Evolutionary conservation across 2,797 vertebrate species (phyloP).

Genomic region (Hafferia zeledoni): DNA sequence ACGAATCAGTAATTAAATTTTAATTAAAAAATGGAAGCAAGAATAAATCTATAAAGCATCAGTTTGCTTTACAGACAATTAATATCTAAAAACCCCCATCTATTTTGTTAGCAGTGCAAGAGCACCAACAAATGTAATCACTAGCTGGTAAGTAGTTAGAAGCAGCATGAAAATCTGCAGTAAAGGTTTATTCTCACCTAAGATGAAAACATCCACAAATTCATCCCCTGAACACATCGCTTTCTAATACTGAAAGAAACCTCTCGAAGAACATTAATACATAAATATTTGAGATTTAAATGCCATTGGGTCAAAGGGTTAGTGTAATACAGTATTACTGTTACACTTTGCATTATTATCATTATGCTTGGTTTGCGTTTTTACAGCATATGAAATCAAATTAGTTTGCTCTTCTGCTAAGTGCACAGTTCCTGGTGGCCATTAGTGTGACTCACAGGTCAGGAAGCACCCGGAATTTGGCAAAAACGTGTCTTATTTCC

Average conservation of each 20-base stretch:
- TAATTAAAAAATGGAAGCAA: conserved; percentile 43
- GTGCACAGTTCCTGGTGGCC: not conserved
- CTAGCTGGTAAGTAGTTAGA: not conserved
- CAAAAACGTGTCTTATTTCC: not conserved
- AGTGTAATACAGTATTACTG: conserved; percentile 49
- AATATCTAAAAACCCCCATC: not conserved
- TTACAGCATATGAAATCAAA: conserved; percentile 44
- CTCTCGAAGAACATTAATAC: not conserved
- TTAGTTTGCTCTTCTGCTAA: conserved; percentile 54
- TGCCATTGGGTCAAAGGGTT: conserved; percentile 28
- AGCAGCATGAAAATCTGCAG: not conserved
- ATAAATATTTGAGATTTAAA: conserved; percentile 39
- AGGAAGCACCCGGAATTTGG: conserved; percentile 26
- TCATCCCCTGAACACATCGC: not conserved
- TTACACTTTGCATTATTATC: conserved; percentile 42
- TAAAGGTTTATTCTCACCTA: not conserved
- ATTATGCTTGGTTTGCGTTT: conserved; percentile 54
- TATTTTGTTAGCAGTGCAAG: not conserved
- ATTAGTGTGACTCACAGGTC: conserved; percentile 44
- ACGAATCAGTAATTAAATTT: conserved; percentile 71
- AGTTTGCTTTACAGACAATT: conserved; percentile 7
- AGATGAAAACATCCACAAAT: not conserved
- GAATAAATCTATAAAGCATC: not conserved
- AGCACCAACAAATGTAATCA: not conserved
- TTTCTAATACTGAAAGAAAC: not conserved